Evolutionary conservation across 30 jellyfish, hydroid and myxozoan species (phyloP), one percentile per base, ranked within the genome.

Genomic region (Catostylus mosaicus): DNA sequence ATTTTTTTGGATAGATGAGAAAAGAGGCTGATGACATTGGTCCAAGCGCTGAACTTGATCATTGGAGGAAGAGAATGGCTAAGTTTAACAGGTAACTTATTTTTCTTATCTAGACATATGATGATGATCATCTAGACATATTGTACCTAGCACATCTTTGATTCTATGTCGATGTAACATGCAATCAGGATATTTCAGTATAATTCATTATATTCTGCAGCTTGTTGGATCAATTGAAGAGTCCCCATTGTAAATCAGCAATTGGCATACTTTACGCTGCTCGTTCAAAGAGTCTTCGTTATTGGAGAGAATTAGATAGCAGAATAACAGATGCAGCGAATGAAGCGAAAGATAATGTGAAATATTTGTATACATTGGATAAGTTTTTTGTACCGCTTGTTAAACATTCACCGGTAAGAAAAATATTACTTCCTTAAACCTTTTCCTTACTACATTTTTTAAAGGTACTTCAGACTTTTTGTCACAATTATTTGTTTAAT

Each of bases 1-100:
- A 12, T 35, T 32, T 48, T 38, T 33, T 66, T 24, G 33, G 50
- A 37, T 74, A 90, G 92, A 90, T 90, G 95, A 68, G 97, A 23
- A 81, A 81, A 70, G 97, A 90, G 43, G 97, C 97, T 18, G 97
- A 90, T 64, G 92, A 90, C 47, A 81, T 90, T 59, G 97, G 97
- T 27, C 97, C 97, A 33, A 90, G 92, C 51, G 97, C 88, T 27
- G 97, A 90, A 62, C 81, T 90, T 16, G 92, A 82, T 47, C 95
- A 90, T 59, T 90, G 97, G 97, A 70, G 92, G 63, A 90, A 90
- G 61, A 60, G 95, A 77, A 90, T 90, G 97, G 95, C 97, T 1
- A 90, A 83, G 68, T 90, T 90, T 38, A 82, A 90, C 84, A 77
- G 94, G 92, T 83, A 35, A 0, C 12, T 26, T 30, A 8, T 5